Percentiles rank a stretch among this genome's conserved stretches.
These are phyloP conservation scores for Acronicta psi DNA, from an alignment of 2,888 invertebrate species.

Conservation along the genomic window DNA sequence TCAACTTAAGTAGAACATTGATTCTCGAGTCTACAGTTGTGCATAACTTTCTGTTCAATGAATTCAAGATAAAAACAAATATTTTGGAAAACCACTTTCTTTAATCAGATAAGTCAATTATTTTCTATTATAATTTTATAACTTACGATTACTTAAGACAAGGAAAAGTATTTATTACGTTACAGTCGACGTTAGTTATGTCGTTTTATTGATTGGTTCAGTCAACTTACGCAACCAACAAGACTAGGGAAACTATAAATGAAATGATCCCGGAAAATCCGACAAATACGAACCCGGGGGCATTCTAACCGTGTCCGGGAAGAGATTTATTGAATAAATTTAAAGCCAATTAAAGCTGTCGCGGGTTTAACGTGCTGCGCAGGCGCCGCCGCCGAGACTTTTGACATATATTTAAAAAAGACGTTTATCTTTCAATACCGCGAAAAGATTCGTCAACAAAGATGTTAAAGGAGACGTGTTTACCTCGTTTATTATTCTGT, in stretches of 20 bases:
- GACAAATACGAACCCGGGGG: constrained; percentile 30
- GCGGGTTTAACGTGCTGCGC: constrained; percentile 58
- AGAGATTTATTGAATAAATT: constrained; percentile 70
- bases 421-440: constrained; percentile 61
- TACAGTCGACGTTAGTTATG: constrained; percentile 25
- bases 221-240: constrained; percentile 28
- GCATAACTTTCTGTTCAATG: too few relatives aligned
- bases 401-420: constrained; percentile 67
- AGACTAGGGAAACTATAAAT: constrained; percentile 29
- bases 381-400: constrained; percentile 58
- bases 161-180: constrained; percentile 28
- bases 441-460: constrained; percentile 46
- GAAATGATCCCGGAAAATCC: constrained; percentile 48
- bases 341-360: constrained; percentile 72
- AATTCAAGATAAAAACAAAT: too few relatives aligned
- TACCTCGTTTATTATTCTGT: neutral
- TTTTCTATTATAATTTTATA: constrained; percentile 12
- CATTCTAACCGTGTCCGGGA: constrained; percentile 56
- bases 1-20: too few relatives aligned
- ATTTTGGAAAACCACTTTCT: neutral
- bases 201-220: constrained; percentile 31
- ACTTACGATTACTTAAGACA: constrained; percentile 23
- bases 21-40: too few relatives aligned
- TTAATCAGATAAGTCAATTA: neutral
- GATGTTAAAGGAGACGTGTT: constrained; percentile 12